phyloP scores from a whole-genome alignment of 1,140 invertebrate genomes.

The Ceratina calcarata region DNA sequence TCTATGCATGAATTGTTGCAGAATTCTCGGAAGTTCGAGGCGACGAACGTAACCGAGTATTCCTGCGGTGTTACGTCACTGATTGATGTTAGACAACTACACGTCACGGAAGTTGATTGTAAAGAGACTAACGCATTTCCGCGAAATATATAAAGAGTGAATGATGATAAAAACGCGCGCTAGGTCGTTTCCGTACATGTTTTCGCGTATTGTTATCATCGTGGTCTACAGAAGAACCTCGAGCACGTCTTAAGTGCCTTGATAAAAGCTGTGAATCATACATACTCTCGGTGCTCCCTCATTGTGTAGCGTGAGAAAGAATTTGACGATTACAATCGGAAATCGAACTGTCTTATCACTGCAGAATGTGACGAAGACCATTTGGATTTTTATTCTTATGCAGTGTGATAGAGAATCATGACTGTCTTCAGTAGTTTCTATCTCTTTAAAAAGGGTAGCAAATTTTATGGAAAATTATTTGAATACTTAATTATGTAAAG shows the following conservation, averaged over 20 bases:
- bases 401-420: too few relatives aligned
- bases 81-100: not conserved
- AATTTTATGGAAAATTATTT: not conserved
- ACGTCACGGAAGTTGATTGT: not conserved
- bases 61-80: conserved; percentile 1
- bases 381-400: too few relatives aligned
- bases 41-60: not conserved
- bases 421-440: too few relatives aligned
- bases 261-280: conserved; percentile 62
- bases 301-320: conserved; percentile 31
- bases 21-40: too few relatives aligned
- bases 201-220: conserved; percentile 20
- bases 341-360: not conserved
- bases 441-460: too few relatives aligned
- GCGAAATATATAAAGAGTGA: conserved; percentile 45
- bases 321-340: not conserved
- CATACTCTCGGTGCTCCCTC: not conserved
- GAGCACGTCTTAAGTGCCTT: conserved; percentile 36
- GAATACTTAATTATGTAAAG: not conserved
- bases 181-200: conserved; percentile 27
- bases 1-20: too few relatives aligned
- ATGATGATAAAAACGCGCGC: conserved; percentile 33
- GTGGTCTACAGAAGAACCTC: conserved; percentile 27
- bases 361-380: not conserved
- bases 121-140: conserved; percentile 39